Conservation (phyloP, 2,888 invertebrate genomes). For the Calameuta idolon region DNA sequence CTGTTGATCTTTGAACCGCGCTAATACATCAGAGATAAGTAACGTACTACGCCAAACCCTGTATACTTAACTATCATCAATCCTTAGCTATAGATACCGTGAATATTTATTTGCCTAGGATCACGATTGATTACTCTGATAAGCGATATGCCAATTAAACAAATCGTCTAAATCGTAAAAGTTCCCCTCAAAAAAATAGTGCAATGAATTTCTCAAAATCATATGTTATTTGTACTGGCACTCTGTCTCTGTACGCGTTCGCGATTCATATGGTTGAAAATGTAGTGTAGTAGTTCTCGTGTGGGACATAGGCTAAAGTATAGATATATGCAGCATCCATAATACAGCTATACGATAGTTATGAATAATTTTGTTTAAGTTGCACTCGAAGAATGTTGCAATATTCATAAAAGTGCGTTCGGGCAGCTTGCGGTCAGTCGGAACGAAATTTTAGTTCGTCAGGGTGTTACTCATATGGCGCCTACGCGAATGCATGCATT, state of each 20-base stretch:
- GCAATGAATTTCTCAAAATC: background rate
- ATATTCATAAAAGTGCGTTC: background rate
- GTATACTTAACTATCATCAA: conserved; percentile 25
- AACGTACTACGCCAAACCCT: conserved; percentile 18
- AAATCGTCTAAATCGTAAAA: background rate
- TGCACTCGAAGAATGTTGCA: conserved; percentile 37
- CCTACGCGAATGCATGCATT: background rate
- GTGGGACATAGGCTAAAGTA: background rate
- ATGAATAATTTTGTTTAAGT: conserved; percentile 50
- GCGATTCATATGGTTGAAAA: background rate
- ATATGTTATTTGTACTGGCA: background rate
- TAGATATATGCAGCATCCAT: conserved; percentile 17
- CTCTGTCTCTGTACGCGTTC: background rate
- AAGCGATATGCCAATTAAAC: background rate
- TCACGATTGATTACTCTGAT: conserved; percentile 23
- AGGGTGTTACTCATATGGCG: background rate
- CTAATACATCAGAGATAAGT: conserved; percentile 27
- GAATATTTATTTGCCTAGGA: conserved; percentile 30
- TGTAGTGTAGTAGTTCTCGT: background rate
- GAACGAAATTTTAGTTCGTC: background rate
- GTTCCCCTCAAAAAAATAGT: background rate
- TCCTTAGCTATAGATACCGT: conserved; percentile 26
- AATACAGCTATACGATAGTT: conserved; percentile 42
- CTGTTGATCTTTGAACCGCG: conserved; percentile 21
- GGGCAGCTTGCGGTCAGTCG: background rate